Conservation (phyloP, 2,113 vertebrate species). For the Pyrgilauda ruficollis region DNA sequence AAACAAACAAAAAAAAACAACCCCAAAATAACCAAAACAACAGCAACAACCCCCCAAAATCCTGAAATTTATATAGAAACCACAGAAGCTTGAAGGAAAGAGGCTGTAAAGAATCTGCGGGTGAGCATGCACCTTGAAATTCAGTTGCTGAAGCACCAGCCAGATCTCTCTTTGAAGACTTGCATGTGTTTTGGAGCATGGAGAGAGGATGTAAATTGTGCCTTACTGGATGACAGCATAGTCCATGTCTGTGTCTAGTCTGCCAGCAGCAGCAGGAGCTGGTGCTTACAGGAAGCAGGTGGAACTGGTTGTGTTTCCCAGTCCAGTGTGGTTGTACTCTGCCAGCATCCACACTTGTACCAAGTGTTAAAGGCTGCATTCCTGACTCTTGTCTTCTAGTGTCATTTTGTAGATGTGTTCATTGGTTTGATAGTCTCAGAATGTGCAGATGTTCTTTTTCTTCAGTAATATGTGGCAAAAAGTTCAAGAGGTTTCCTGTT, state of each 20-base stretch:
- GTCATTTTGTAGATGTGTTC: not conserved
- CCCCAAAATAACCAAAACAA: not conserved
- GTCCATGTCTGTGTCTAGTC: not conserved
- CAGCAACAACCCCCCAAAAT: not conserved
- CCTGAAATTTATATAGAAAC: not conserved
- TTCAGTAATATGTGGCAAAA: not conserved
- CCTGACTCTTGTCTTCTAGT: not conserved
- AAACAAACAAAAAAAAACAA: not conserved
- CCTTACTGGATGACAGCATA: not conserved
- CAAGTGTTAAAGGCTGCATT: not conserved
- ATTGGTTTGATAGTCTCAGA: not conserved
- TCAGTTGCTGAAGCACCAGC: not conserved
- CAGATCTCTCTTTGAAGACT: not conserved
- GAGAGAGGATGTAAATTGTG: not conserved
- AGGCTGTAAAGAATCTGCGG: not conserved
- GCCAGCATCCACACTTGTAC: not conserved
- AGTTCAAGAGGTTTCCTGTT: not conserved
- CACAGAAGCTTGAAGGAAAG: not conserved
- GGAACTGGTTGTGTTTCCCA: not conserved
- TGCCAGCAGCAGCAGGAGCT: not conserved
- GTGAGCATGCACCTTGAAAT: not conserved
- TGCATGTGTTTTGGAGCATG: not conserved
- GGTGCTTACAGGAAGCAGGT: not conserved
- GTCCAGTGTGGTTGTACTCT: not conserved
- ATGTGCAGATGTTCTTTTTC: not conserved